Evolutionary conservation across 2,113 vertebrate genomes (phyloP), one percentile per base, ranked within the genome.

Genomic region (Melozone crissalis): DNA sequence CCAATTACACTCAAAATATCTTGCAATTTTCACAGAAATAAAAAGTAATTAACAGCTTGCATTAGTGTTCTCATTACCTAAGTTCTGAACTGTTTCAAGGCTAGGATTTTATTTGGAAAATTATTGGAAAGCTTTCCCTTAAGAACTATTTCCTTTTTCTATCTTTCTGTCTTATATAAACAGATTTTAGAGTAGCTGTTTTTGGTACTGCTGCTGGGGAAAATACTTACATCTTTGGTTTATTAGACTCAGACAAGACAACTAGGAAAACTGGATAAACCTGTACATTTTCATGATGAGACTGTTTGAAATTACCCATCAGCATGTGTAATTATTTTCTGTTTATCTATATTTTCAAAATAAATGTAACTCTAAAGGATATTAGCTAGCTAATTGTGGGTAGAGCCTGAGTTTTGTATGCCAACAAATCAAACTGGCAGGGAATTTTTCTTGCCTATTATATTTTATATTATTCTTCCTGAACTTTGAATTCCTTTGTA

Each of bases 11-110:
- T 84, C 86, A 75, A 94, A 96, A 81, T 93, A 94, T 26, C 90
- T 90, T 86, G 79, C 65, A 63, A 43, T 93, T 90, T 95, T 94
- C 68, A 67, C 59, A 92, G 76, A 94, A 93, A 93, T 92, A 94
- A 93, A 86, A 94, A 88, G 72, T 94, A 96, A 93, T 93, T 92
- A 95, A 93, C 76, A 77, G 39, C 52, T 93, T 94, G 66, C 51
- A 37, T 74, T 90, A 59, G 73, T 90, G 80, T 90, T 93, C 90
- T 89, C 80, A 87, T 93, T 95, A 90, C 58, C 51, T 62, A 63
- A 74, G 68, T 83, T 92, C 63, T 84, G 68, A 86, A 78, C 76
- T 74, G 46, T 81, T 92, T 86, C 46, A 74, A 43, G 88, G 39
- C 51, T 86, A 84, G 59, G 61, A 59, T 90, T 93, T 89, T 86